phyloP scores from a whole-genome alignment of 2,888 invertebrate species.

The Pegoplata infirma region DNA sequence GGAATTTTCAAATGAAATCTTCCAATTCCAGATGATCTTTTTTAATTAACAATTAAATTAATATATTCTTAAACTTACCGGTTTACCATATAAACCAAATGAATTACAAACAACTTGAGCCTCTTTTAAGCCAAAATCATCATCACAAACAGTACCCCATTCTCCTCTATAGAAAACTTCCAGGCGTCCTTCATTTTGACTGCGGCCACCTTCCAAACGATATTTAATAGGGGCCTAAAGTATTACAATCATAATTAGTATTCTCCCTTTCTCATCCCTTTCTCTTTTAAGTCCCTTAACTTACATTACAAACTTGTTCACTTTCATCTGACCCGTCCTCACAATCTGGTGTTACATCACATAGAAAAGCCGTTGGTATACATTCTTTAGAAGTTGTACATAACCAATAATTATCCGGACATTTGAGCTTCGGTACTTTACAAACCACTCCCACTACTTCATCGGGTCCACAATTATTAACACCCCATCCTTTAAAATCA shows the following conservation, averaged over 20 bases:
- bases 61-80: too few species aligned
- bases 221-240: constrained; percentile 79
- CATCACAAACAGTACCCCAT: constrained; percentile 90
- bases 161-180: constrained; percentile 84
- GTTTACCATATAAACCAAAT: constrained; percentile 80
- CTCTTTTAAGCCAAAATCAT: constrained; percentile 83
- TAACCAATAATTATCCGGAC: constrained; percentile 82
- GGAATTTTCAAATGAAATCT: neutral
- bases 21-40: too few species aligned
- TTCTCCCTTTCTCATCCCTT: neutral
- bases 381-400: constrained; percentile 82
- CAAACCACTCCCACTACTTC: constrained; percentile 85
- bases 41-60: too few species aligned
- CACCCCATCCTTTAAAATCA: constrained; percentile 85
- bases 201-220: constrained; percentile 81
- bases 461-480: constrained; percentile 84
- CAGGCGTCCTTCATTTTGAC: constrained; percentile 82
- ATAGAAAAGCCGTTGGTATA: constrained; percentile 82
- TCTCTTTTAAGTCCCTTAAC: constrained; percentile 65
- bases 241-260: neutral
- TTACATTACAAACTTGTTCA: constrained; percentile 81
- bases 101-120: constrained; percentile 83
- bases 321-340: constrained; percentile 83
- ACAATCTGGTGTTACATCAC: constrained; percentile 83
- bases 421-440: constrained; percentile 80